phyloP scores from a whole-genome alignment of 1,140 invertebrate species.

The Zaprionus capensis region DNA sequence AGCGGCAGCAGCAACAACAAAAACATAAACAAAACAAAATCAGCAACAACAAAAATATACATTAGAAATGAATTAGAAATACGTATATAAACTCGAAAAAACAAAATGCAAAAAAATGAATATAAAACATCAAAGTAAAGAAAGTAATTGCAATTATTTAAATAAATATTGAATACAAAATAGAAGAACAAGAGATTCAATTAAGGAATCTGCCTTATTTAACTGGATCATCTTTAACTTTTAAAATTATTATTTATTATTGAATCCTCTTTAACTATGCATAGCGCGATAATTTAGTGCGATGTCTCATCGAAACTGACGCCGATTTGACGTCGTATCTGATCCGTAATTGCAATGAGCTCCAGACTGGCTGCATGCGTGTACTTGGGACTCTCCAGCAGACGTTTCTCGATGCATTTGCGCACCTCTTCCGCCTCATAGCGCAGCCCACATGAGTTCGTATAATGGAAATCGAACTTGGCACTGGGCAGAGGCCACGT shows the following conservation, averaged over 20 bases:
- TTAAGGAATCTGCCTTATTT: background rate
- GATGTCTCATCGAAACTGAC: slow-evolving; percentile 85
- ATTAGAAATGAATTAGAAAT: slow-evolving; percentile 47
- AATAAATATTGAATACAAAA: slow-evolving; percentile 80
- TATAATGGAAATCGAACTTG: slow-evolving; percentile 86
- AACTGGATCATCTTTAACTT: background rate
- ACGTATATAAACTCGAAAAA: slow-evolving; percentile 35
- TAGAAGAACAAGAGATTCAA: background rate
- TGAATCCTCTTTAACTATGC: background rate
- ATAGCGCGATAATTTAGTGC: background rate
- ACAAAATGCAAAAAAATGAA: slow-evolving; percentile 37
- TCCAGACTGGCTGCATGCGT: slow-evolving; percentile 86
- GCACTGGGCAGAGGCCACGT: slow-evolving; percentile 86
- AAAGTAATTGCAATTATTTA: slow-evolving; percentile 72
- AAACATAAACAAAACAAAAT: background rate
- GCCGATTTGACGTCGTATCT: slow-evolving; percentile 87
- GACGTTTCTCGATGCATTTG: slow-evolving; percentile 87
- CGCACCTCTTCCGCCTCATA: slow-evolving; percentile 91
- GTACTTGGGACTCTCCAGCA: slow-evolving; percentile 87
- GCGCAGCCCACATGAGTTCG: slow-evolving; percentile 88
- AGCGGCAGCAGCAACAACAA: slow-evolving; percentile 27
- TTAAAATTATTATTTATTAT: background rate
- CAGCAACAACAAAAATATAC: slow-evolving; percentile 44
- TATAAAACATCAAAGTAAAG: slow-evolving; percentile 54
- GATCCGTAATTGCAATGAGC: slow-evolving; percentile 88